phyloP scores from a whole-genome alignment of 2,113 vertebrate species.

The Puma concolor region DNA sequence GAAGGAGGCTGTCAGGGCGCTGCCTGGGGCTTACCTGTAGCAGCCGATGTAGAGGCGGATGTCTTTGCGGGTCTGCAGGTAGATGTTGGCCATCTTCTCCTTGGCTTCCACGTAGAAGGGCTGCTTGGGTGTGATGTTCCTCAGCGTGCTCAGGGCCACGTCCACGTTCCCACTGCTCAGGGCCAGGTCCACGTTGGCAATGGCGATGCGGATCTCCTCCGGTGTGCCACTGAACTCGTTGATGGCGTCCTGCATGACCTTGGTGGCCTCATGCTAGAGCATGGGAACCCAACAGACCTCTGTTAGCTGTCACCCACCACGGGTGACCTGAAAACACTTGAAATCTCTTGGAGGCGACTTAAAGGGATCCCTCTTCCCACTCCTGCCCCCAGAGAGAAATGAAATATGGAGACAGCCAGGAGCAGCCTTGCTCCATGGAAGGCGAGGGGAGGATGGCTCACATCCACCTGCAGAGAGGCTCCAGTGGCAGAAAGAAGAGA shows the following conservation, averaged over 20 bases:
- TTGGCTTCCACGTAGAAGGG: constrained; percentile 85
- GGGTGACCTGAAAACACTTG: background rate
- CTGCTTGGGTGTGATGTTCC: constrained; percentile 80
- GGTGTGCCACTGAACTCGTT: constrained; percentile 83
- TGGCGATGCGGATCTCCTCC: constrained; percentile 83
- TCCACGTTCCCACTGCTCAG: constrained; percentile 85
- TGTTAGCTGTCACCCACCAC: too few species aligned
- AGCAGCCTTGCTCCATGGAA: constrained; percentile 70
- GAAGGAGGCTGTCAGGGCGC: accelerated
- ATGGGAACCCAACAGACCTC: background rate
- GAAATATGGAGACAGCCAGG: constrained; percentile 65
- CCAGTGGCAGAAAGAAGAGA: background rate
- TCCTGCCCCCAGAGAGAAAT: constrained; percentile 76
- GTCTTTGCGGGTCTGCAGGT: constrained; percentile 83
- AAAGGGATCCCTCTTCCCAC: background rate
- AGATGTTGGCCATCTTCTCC: constrained; percentile 89
- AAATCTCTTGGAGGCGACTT: background rate
- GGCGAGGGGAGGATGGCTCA: constrained; percentile 80
- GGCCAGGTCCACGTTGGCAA: constrained; percentile 87
- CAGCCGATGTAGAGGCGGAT: constrained; percentile 85
- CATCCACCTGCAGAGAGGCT: constrained; percentile 66
- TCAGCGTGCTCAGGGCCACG: constrained; percentile 80
- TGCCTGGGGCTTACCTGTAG: constrained; percentile 79
- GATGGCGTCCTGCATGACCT: constrained; percentile 88
- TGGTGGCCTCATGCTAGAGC: constrained; percentile 87